These are phyloP conservation scores for Mustelus asterias DNA, from an alignment of 2,113 vertebrate genomes.

Conservation along the genomic window DNA sequence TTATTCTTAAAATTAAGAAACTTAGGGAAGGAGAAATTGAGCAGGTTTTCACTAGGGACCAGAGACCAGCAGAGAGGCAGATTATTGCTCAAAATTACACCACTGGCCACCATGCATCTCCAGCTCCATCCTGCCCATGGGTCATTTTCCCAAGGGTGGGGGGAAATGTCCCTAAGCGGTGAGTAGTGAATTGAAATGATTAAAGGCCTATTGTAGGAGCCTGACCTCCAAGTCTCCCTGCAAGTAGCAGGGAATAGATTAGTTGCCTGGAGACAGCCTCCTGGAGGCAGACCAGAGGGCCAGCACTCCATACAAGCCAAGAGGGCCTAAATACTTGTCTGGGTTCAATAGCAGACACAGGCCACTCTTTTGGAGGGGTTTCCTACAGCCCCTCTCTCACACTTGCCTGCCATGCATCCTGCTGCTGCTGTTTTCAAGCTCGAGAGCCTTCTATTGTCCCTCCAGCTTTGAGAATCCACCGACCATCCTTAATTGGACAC, in stretches of 20 bases:
- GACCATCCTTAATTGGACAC: too few species aligned
- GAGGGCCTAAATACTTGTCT: too few species aligned
- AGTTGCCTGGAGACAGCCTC: too few species aligned
- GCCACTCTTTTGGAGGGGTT: too few species aligned
- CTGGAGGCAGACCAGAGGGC: neutral
- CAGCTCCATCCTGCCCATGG: neutral
- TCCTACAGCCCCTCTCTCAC: too few species aligned
- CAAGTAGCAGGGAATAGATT: neutral
- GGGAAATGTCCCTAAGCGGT: neutral
- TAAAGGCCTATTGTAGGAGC: neutral
- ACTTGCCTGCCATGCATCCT: too few species aligned
- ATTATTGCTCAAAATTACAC: neutral
- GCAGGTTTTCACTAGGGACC: neutral
- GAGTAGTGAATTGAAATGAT: neutral
- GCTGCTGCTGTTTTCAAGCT: too few species aligned
- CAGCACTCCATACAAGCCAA: too few species aligned
- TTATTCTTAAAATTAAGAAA: neutral
- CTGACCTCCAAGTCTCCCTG: neutral
- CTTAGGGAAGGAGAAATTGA: neutral
- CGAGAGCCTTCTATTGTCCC: too few species aligned
- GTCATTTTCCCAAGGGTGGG: neutral
- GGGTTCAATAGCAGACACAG: too few species aligned
- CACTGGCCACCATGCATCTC: neutral
- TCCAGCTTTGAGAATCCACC: too few species aligned
- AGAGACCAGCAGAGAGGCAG: neutral